Evolutionary conservation across 2,113 vertebrate species (phyloP).

Genomic region (Lutjanus erythropterus): DNA sequence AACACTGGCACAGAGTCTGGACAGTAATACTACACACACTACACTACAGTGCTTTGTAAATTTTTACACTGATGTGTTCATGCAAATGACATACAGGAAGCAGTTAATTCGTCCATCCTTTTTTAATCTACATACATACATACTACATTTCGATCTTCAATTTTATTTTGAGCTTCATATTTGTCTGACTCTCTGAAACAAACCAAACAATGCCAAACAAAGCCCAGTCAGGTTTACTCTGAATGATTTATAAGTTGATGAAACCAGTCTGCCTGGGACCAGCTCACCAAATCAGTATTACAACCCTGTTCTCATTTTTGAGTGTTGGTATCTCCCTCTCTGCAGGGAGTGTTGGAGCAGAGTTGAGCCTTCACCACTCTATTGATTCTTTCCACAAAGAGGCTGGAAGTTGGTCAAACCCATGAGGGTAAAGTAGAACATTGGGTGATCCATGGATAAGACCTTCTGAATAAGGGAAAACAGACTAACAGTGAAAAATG

Average conservation of each 20-base stretch:
- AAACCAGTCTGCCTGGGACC: not conserved
- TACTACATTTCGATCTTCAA: no score
- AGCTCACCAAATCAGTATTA: conserved; percentile 1
- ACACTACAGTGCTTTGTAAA: not conserved
- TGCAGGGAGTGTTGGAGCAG: not conserved
- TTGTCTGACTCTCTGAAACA: not conserved
- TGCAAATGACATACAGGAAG: not conserved
- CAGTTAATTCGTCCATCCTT: not conserved
- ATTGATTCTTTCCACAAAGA: conserved; percentile 42
- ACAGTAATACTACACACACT: not conserved
- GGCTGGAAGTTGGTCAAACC: conserved; percentile 26
- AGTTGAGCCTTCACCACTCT: conserved; percentile 1
- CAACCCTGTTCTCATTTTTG: conserved; percentile 12
- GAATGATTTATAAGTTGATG: conserved; percentile 36
- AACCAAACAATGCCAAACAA: conserved; percentile 5
- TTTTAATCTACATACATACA: not conserved
- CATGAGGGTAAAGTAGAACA: conserved; percentile 21
- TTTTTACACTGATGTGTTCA: not conserved
- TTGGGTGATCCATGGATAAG: conserved; percentile 38
- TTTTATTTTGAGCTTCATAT: not conserved
- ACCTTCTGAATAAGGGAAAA: not conserved
- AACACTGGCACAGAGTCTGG: conserved; percentile 22
- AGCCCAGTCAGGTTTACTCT: not conserved
- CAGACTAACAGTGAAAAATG: not conserved
- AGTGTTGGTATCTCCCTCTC: conserved; percentile 20